Evolutionary conservation across 2,113 vertebrate species (phyloP).

Genomic region (Rissa tridactyla): DNA sequence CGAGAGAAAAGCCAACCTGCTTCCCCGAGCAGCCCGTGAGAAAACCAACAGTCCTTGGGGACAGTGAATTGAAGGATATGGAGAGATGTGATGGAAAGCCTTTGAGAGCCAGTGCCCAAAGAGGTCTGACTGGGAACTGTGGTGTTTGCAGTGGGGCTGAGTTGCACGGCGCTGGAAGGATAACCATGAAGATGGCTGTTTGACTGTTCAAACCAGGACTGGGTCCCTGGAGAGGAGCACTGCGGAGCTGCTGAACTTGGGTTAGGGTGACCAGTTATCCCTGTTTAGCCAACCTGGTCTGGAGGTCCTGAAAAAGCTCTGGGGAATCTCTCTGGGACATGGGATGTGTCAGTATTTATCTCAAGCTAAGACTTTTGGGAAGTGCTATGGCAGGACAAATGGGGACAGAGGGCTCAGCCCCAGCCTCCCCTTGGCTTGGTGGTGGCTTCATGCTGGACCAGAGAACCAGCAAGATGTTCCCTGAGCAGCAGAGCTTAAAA

Average conservation of each 20-base stretch:
- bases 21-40: background rate
- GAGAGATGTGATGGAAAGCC: background rate
- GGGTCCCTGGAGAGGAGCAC: background rate
- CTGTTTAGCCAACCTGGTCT: background rate
- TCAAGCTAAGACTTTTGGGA: background rate
- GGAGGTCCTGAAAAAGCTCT: background rate
- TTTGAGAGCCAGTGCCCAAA: background rate
- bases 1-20: background rate
- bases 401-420: background rate
- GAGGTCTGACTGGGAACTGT: background rate
- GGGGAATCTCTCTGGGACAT: background rate
- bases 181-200: background rate
- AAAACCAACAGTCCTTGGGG: background rate
- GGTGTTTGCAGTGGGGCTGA: background rate
- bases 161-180: background rate
- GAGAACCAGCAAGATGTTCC: background rate
- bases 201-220: background rate
- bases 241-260: background rate
- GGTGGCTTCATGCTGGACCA: background rate
- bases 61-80: background rate
- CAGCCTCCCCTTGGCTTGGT: background rate
- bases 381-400: background rate
- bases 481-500: background rate
- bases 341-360: background rate
- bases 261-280: background rate